These are phyloP conservation scores for Doris montereyensis DNA, from an alignment of 2,888 invertebrate genomes.

Conservation along the genomic window DNA sequence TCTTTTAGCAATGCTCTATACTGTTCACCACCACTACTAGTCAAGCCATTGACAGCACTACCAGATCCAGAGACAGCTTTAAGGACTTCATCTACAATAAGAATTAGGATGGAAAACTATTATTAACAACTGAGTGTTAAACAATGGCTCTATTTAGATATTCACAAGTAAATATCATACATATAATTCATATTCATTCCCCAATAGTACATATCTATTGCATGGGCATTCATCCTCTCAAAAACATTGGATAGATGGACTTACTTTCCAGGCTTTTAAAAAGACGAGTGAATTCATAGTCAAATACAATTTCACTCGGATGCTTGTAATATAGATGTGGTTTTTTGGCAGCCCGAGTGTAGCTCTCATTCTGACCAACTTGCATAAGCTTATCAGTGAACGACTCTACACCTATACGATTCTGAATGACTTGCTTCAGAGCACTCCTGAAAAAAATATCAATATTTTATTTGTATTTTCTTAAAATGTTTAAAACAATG, in stretches of 20 bases:
- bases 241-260: too few species aligned
- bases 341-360: conserved; percentile 92
- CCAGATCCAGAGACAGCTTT: conserved; percentile 70
- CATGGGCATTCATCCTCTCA: too few species aligned
- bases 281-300: conserved; percentile 94
- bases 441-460: conserved; percentile 75
- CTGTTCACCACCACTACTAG: conserved; percentile 8
- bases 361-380: conserved; percentile 90
- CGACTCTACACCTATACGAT: conserved; percentile 89
- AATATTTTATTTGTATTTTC: too few species aligned
- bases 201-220: background rate
- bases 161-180: too few species aligned
- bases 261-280: conserved; percentile 80
- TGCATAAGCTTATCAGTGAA: conserved; percentile 89
- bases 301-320: conserved; percentile 86
- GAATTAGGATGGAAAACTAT: too few species aligned
- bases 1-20: conserved; percentile 36
- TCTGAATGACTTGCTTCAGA: conserved; percentile 87
- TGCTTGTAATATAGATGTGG: conserved; percentile 88
- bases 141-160: too few species aligned
- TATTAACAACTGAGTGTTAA: too few species aligned
- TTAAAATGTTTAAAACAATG: background rate
- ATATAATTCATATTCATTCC: too few species aligned
- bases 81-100: conserved; percentile 68
- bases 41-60: conserved; percentile 27